Base-by-base conservation (phyloP, 1,140 invertebrate species). In the Drosophila funebris region DNA sequence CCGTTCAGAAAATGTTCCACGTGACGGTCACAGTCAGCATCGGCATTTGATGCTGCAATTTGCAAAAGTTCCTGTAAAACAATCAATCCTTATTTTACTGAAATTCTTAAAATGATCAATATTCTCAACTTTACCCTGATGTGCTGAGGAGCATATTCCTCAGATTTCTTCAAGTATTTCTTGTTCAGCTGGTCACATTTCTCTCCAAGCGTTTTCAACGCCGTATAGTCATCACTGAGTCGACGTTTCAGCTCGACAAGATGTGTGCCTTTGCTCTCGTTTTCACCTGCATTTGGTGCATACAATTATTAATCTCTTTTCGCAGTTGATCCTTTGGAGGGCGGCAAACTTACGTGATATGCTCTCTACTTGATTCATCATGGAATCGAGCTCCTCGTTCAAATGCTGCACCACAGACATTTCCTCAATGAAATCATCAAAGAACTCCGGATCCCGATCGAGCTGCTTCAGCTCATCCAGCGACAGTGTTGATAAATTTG, bases 1-100 rank as follows among this genome's bases (percentile, higher is more conserved):
- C 95, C 94, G 80, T 94, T 93, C 8, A 97, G 90, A 92, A 97
- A 97, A 70, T 94, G 93, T 62, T 96, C 95, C 0, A 95, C 96
- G 44, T 96, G 94, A 50, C 92, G 91, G 80, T 97, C 96, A 62
- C 96, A 95, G 60, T 95, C 94, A 63, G 94, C 94, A 77, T 97
- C 96, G 16, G 95, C 95, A 67, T 94, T 93, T 33, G 95, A 92
- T 0, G 95, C 95, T 0, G 95, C 94, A 44, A 92, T 88, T 63
- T 93, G 92, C 24, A 96, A 69, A 24, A 92, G 75, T 61, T 93
- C 93, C 93, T 94, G 16, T 0, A 29, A 20, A 20, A 22, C 8
- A 14, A 31, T n/a, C 3, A n/a, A 14, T 11, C 14, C 2, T 24
- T 9, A 39, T 8, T 27, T 5, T 20, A 22, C 5, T 16, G 43